Evolutionary conservation across 2,797 vertebrate genomes (phyloP).

Genomic region (Brotula barbata): DNA sequence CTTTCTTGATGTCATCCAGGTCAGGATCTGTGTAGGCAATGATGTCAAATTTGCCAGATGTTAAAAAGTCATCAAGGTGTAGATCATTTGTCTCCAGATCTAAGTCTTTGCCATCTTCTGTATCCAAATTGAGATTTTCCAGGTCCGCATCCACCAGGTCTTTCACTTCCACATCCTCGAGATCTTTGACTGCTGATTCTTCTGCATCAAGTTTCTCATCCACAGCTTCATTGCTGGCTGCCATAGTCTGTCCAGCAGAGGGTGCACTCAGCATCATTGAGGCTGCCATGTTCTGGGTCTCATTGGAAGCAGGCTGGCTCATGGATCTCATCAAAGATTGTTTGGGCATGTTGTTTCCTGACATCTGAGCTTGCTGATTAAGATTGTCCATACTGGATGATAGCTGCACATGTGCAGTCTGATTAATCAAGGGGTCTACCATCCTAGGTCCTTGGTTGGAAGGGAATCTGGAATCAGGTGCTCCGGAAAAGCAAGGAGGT

Average conservation of each 20-base stretch:
- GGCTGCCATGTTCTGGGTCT: slow-evolving; percentile 78
- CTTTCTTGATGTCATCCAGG: slow-evolving; percentile 94
- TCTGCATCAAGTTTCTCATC: slow-evolving; percentile 94
- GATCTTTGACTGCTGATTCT: slow-evolving; percentile 95
- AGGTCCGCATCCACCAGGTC: slow-evolving; percentile 97
- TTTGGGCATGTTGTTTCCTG: slow-evolving; percentile 73
- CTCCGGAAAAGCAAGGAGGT: slow-evolving; percentile 78
- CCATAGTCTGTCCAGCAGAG: slow-evolving; percentile 72
- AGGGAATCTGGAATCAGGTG: slow-evolving; percentile 80
- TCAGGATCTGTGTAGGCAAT: slow-evolving; percentile 98
- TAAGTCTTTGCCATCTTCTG: slow-evolving; percentile 95
- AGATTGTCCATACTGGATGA: slow-evolving; percentile 86
- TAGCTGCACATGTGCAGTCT: slow-evolving; percentile 76
- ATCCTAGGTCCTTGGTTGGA: slow-evolving; percentile 80
- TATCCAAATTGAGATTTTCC: slow-evolving; percentile 95
- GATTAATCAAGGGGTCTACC: slow-evolving; percentile 78
- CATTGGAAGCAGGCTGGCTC: slow-evolving; percentile 83
- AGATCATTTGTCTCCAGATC: slow-evolving; percentile 97
- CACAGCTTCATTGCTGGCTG: slow-evolving; percentile 70
- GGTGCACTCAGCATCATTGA: slow-evolving; percentile 73
- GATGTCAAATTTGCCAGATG: slow-evolving; percentile 96
- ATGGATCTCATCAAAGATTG: slow-evolving; percentile 84
- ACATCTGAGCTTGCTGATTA: slow-evolving; percentile 80
- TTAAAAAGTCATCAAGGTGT: slow-evolving; percentile 95
- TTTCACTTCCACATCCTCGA: slow-evolving; percentile 97